Percentiles rank a stretch among this genome's conserved stretches.
Evolutionary conservation across 1,140 invertebrate species (phyloP).

Genomic region (Scaptomyza pallida): DNA sequence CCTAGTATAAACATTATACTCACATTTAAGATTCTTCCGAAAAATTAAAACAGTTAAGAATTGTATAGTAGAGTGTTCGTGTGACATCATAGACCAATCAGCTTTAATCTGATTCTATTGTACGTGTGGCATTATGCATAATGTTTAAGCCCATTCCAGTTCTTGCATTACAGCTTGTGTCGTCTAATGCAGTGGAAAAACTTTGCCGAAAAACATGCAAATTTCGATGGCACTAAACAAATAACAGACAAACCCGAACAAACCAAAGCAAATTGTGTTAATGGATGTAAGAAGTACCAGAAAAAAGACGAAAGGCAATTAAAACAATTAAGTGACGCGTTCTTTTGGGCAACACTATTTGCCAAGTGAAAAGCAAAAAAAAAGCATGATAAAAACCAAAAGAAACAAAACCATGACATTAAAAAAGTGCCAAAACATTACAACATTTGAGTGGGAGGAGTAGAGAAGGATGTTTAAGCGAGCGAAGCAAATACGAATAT

Average conservation of each 20-base stretch:
- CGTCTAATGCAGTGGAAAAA: conserved; percentile 42
- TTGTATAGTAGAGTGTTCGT: too few species aligned
- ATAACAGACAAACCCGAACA: conserved; percentile 37
- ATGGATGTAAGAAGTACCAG: conserved; percentile 51
- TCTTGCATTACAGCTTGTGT: neutral
- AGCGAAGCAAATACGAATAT: conserved; percentile 51
- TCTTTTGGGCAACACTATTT: conserved; percentile 66
- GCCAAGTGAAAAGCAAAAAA: conserved; percentile 37
- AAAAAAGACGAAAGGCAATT: conserved; percentile 64
- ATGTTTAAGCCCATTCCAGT: neutral
- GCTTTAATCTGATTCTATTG: too few species aligned
- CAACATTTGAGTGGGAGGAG: conserved; percentile 34
- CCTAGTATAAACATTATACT: too few species aligned
- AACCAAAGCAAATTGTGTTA: conserved; percentile 72
- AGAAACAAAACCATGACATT: conserved; percentile 35
- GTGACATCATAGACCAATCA: too few species aligned
- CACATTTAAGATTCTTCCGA: too few species aligned
- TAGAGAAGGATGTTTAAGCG: conserved; percentile 18
- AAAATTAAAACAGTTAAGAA: too few species aligned
- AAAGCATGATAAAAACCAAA: conserved; percentile 12
- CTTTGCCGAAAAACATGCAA: conserved; percentile 47
- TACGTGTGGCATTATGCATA: neutral
- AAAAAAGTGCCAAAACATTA: conserved; percentile 69
- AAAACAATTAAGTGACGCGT: conserved; percentile 71
- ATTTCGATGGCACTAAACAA: conserved; percentile 62